These are phyloP conservation scores for Champsocephalus esox DNA, from an alignment of 2,797 vertebrate genomes.

Conservation along the genomic window DNA sequence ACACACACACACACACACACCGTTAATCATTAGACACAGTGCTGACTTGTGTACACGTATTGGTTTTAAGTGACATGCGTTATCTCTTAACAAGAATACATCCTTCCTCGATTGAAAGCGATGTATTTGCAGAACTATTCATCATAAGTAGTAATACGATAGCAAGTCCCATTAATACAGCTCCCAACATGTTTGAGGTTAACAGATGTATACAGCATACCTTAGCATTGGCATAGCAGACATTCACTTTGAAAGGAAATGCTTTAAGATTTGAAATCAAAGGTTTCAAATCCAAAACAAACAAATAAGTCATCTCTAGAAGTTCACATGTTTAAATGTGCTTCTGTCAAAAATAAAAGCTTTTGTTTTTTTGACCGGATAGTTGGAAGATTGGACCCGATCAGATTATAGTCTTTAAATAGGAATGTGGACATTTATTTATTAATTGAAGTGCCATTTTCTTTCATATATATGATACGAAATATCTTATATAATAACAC, in stretches of 20 bases:
- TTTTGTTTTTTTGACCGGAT: no score
- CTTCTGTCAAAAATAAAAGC: no score
- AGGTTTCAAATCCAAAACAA: no score
- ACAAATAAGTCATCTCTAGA: no score
- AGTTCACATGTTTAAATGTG: no score
- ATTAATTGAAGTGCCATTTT: background rate
- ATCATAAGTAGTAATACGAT: background rate
- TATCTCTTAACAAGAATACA: background rate
- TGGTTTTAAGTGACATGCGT: background rate
- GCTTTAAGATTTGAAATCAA: no score
- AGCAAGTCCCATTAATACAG: no score
- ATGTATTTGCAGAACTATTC: background rate
- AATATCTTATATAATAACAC: background rate
- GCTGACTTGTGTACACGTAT: background rate
- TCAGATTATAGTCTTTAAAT: background rate
- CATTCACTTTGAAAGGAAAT: background rate
- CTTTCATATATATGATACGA: background rate
- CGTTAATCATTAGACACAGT: background rate
- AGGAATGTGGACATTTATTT: background rate
- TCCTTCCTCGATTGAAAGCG: background rate
- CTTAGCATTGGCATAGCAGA: background rate
- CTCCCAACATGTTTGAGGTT: no score
- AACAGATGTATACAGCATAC: no score
- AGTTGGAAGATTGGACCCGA: background rate
- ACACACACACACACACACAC: conserved; percentile 8